Evolutionary conservation across 2,113 vertebrate species (phyloP), one percentile per base, ranked within the genome.

Genomic region (Ahaetulla prasina): DNA sequence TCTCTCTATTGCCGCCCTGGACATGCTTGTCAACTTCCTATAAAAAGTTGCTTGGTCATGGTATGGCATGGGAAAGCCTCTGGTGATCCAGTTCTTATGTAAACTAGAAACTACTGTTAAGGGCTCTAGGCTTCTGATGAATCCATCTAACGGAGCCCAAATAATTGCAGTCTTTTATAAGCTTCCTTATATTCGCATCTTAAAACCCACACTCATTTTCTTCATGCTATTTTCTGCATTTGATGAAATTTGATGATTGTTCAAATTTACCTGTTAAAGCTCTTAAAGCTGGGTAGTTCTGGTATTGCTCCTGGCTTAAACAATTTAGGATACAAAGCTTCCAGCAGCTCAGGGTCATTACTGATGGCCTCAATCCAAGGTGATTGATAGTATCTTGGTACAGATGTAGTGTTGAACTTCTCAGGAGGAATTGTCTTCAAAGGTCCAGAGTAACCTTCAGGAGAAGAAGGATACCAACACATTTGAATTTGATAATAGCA

Each of bases 371-470:
- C 98, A 94, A 99, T 98, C 99, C 99, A 99, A 4, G 99, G 99
- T 23, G 99, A 99, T 94, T 98, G 98, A 95, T 99, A 99, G 91
- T 98, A 98, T 94, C 98, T 99, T 22, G 99, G 99, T 92, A 99
- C 97, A 18, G 98, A 97, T 30, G 99, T 99, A 85, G 97, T 97
- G 97, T 99, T 99, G 96, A 99, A 99, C 96, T 97, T 99, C 95
- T 99, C 99, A 35, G 98, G 97, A 93, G 99, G 98, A 95, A 99
- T 97, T 96, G 98, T 98, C 97, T 99, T 99, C 97, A 99, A 94
- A 91, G 99, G 99, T 96, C 98, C 98, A 90, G 98, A 98, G 86
- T 99, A 99, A 52, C 99, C 99, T 99, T 95, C 84, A 80, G 80
- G 22, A 89, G 47, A 27, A 63, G 91, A 94, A 7, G 90, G 90